Base-by-base conservation (phyloP, 2,797 vertebrate species). In the Sebastes hubbsi region DNA sequence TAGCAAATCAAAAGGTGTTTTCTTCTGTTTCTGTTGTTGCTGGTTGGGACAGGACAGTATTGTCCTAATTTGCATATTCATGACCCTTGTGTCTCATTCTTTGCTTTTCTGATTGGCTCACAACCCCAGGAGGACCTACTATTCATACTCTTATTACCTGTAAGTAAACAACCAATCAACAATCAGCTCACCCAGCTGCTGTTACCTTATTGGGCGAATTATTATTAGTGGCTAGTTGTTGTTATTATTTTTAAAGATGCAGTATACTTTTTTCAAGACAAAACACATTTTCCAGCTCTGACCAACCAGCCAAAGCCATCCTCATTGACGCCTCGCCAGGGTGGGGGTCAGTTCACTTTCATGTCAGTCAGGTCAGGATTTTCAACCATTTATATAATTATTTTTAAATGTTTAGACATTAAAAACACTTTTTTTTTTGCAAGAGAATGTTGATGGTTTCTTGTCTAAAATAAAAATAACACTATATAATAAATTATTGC, bases 61-160 rank as follows among this genome's bases (percentile, higher is more conserved):
- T 97, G 97, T 97, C 93, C 92, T 91, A 96, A 97, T 97, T 97
- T 98, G 97, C 97, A 98, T 93, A 94, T 98, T 99, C 97, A 98
- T 97, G 97, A 97, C 96, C 97, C 96, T 97, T 98, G 89, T 95
- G 93, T 95, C 94, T 99, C 97, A 98, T 94, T 95, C 93, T 97
- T 97, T 98, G 98, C 98, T 99, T 97, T 54, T 99, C 97, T 99
- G 97, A 98, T 99, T 98, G 97, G 98, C 98, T 98, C 92, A 97
- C 94, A 94, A 93, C 94, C 93, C 98, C 98, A 99, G 99, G 97
- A 99, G 99, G 99, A 99, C 97, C 98, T 99, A 99, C 98, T 99
- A 99, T 99, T 99, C 99, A 97, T 99, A 99, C 97, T 99, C 99
- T 97, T 99, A 99, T 99, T 99, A 99, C 97, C 99, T 99, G 98